Evolutionary conservation across 2,113 vertebrate species (phyloP).

Genomic region (Gymnobelideus leadbeateri): DNA sequence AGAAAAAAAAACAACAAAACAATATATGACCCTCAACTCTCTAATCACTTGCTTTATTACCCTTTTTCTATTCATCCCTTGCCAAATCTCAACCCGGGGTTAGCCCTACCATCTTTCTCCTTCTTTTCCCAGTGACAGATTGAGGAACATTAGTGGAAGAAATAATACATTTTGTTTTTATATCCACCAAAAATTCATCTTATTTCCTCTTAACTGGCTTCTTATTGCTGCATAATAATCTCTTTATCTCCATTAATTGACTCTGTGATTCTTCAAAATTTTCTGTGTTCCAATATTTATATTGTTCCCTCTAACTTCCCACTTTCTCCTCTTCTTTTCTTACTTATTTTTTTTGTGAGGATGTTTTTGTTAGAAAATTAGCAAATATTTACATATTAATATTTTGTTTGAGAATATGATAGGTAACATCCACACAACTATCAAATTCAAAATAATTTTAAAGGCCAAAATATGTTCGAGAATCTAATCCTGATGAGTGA

Average conservation of each 20-base stretch:
- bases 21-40: not conserved
- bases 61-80: not conserved
- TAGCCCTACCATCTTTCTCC: not conserved
- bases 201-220: not conserved
- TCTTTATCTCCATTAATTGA: not conserved
- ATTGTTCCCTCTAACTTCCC: not conserved
- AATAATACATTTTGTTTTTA: not conserved
- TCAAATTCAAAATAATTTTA: slow-evolving; percentile 20
- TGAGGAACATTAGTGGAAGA: not conserved
- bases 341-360: not conserved
- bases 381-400: not conserved
- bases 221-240: not conserved
- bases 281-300: not conserved
- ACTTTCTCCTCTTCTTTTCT: no score
- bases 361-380: not conserved
- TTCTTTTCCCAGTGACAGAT: not conserved
- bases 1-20: not conserved
- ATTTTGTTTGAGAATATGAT: slow-evolving; percentile 45
- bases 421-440: slow-evolving; percentile 35
- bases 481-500: slow-evolving; percentile 14
- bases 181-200: not conserved
- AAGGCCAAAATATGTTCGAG: slow-evolving; percentile 35
- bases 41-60: not conserved
- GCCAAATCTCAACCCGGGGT: not conserved
- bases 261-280: not conserved